Evolutionary conservation across 1,140 invertebrate species (phyloP).

Genomic region (Scaptodrosophila lebanonensis): DNA sequence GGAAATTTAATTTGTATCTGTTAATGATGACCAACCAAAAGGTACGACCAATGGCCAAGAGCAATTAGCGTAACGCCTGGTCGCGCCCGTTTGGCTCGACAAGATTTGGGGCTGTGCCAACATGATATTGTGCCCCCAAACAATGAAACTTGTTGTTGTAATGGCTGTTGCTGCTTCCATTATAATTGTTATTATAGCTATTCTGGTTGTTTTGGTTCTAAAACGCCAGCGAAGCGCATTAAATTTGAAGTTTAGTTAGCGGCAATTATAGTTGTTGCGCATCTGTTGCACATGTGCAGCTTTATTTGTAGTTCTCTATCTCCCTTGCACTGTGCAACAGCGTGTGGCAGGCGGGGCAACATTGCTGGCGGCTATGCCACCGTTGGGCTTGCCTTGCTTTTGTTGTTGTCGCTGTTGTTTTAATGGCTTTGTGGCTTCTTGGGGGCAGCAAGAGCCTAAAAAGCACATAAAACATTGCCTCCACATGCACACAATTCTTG

Average conservation of each 20-base stretch:
- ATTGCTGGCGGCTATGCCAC: no score
- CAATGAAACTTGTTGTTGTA: constrained; percentile 40
- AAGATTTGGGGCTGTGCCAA: constrained; percentile 2
- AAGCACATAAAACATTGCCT: no score
- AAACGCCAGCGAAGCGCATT: constrained; percentile 48
- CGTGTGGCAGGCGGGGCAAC: constrained; percentile 12
- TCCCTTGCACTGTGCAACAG: constrained; percentile 26
- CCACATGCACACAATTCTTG: no score
- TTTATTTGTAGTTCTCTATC: not conserved
- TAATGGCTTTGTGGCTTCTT: no score
- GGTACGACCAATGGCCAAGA: constrained; percentile 21
- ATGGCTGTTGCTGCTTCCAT: constrained; percentile 4
- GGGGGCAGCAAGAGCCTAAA: no score
- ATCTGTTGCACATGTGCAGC: constrained; percentile 56
- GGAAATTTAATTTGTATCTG: constrained; percentile 11
- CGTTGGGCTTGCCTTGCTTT: no score
- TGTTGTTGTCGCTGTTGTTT: no score
- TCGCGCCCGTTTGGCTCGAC: constrained; percentile 29
- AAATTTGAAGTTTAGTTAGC: constrained; percentile 53
- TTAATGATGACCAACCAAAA: no score
- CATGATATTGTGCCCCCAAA: constrained; percentile 43
- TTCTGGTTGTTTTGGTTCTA: constrained; percentile 22
- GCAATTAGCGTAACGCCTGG: constrained; percentile 39
- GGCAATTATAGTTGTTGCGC: constrained; percentile 28
- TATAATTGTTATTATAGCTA: constrained; percentile 3